Evolutionary conservation across 2,888 invertebrate genomes (phyloP).

Genomic region (Deilephila porcellus): DNA sequence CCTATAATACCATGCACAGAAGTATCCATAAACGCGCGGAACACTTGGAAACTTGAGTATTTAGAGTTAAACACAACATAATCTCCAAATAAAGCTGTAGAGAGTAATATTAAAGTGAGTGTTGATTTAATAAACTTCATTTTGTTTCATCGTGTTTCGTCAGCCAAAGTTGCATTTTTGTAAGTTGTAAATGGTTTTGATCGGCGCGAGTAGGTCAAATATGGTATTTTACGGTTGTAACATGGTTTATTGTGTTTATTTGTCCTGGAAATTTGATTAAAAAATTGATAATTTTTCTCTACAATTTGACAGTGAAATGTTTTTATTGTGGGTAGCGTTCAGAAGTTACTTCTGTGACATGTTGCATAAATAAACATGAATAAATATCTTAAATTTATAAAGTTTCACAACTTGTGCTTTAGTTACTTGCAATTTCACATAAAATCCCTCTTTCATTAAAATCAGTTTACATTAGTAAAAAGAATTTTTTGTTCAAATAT

Average conservation of each 20-base stretch:
- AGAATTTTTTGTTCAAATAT: no score
- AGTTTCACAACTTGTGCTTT: no score
- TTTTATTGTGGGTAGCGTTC: neutral
- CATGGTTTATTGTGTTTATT: neutral
- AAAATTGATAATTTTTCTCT: neutral
- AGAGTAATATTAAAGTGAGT: constrained; percentile 54
- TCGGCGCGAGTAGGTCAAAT: neutral
- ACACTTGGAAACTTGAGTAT: constrained; percentile 59
- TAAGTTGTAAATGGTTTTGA: neutral
- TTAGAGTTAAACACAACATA: constrained; percentile 69
- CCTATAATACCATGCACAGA: constrained; percentile 66
- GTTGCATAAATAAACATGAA: no score
- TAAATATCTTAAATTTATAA: no score
- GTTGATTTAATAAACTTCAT: constrained; percentile 61
- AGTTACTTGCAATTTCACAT: no score
- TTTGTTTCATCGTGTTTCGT: constrained; percentile 30
- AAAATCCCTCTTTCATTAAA: no score
- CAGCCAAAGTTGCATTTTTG: neutral
- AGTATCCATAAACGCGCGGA: constrained; percentile 66
- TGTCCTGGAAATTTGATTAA: neutral
- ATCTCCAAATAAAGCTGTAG: constrained; percentile 64
- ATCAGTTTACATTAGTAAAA: no score
- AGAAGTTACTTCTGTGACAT: neutral
- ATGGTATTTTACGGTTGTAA: neutral
- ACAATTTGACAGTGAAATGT: constrained; percentile 1